Evolutionary conservation across 2,797 vertebrate species (phyloP).

Genomic region (Pelochelys cantorii): DNA sequence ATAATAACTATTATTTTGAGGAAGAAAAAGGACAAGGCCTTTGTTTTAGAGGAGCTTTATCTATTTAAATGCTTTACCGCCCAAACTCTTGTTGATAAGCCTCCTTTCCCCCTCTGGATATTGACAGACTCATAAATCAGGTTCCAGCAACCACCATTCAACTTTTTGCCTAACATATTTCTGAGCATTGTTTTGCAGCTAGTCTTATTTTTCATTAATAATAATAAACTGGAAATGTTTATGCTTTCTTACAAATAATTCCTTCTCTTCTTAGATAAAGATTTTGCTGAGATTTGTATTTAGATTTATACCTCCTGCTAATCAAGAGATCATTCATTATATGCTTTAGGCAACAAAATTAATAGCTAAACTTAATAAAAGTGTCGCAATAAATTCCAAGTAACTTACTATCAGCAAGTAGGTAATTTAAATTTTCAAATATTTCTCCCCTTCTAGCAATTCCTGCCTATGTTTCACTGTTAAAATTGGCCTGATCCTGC

Average conservation of each 20-base stretch:
- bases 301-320: not conserved
- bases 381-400: not conserved
- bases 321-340: not conserved
- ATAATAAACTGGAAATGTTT: not conserved
- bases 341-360: not conserved
- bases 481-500: not conserved
- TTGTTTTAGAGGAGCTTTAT: not conserved
- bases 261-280: conserved; percentile 1
- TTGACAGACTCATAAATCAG: not conserved
- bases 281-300: not conserved
- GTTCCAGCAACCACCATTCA: not conserved
- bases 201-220: not conserved
- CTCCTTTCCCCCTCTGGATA: accelerated
- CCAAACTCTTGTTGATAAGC: not conserved
- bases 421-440: not conserved
- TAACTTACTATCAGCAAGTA: not conserved
- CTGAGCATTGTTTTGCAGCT: not conserved
- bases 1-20: not conserved
- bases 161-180: not conserved
- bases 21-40: not conserved
- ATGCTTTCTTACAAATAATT: accelerated
- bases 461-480: not conserved
- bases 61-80: not conserved
- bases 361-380: not conserved
- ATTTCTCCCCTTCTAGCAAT: not conserved